Evolutionary conservation across 1,140 invertebrate species (phyloP), one percentile per base, ranked within the genome.

Genomic region (Lucilia cuprina): DNA sequence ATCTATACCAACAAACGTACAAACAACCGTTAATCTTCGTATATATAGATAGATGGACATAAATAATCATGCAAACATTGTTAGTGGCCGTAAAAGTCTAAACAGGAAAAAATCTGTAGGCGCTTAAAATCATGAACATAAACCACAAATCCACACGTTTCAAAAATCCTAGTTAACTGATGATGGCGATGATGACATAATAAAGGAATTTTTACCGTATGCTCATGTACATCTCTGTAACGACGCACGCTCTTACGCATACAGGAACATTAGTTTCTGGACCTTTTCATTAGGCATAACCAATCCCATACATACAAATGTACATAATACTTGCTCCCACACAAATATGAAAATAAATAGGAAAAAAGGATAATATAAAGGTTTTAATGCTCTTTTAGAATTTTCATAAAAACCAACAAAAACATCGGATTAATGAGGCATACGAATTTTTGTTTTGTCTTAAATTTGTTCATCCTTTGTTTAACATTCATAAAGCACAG

Each of bases 101-200:
- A 55, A 55, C 17, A 12, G 12, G 17, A 17, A 55, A 55, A 55
- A 77, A 77, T 41, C 35, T 77, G 34, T 77, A 47, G 74, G 47
- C 74, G 34, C 74, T 34, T 77, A 77, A 77, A 77, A 77, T 14
- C 74, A 77, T 35, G 14, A 75, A 30, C 74, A 41, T 14, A 8
- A 17, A 77, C 74, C 74, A 41, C 74, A 77, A 77, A 77, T n/a
- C 74, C 74, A 41, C 74, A 77, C 74, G n/a, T 77, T 77, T 21
- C 7, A 77, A 13, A n/a, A 77, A 34, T 77, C 47, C 35, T 77
- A 9, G 74, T 77, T 77, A 74, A 77, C 74, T 35, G 74, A 35
- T 77, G 74, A 77, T 35, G 74, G 13, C 35, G 74, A 77, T 41
- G 41, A 41, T 41, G 41, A 41, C 34, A 77, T 77, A 77, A 77